A percentile compares a stretch with the other conserved stretches of the same genome.
phyloP scores from a whole-genome alignment of 2,113 vertebrate genomes.

The Callithrix jacchus region DNA sequence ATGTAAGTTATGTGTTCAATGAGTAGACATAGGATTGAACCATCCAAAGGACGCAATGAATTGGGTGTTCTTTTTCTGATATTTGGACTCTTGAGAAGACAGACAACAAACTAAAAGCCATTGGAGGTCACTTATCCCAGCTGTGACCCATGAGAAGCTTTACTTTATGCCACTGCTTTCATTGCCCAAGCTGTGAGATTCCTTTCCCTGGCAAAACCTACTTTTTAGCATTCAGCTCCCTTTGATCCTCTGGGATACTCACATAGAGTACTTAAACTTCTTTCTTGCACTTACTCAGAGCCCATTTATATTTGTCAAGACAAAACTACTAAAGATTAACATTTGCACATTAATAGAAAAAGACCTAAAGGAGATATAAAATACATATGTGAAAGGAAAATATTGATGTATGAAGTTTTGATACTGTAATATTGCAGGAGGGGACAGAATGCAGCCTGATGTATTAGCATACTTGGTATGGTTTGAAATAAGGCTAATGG shows the following conservation, averaged over 20 bases:
- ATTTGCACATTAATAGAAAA: background rate
- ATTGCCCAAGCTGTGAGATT: background rate
- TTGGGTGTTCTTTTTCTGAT: background rate
- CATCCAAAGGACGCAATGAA: background rate
- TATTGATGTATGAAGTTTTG: background rate
- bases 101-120: background rate
- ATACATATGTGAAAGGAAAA: background rate
- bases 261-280: background rate
- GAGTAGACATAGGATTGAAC: background rate
- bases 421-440: background rate
- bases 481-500: background rate
- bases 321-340: background rate
- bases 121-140: background rate
- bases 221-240: background rate
- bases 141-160: background rate
- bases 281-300: background rate
- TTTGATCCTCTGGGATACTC: background rate
- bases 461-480: background rate
- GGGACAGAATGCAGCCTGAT: background rate
- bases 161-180: accelerated
- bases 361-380: background rate
- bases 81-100: background rate
- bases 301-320: background rate
- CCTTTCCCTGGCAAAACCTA: background rate
- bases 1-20: background rate